Base-by-base conservation (phyloP, 2,888 invertebrate species). In the Polymixis lichenea region DNA sequence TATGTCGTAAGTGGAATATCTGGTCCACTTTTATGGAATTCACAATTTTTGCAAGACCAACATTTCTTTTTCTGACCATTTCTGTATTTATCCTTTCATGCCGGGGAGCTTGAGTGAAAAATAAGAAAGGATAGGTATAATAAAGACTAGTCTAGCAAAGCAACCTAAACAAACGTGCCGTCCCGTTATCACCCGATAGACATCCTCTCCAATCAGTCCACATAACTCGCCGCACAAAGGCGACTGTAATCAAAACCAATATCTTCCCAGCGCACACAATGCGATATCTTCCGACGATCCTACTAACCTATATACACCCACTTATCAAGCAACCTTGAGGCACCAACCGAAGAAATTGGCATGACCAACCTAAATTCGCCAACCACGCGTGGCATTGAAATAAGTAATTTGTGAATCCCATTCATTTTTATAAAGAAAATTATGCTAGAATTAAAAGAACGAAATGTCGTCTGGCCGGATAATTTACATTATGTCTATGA, bases 341-440 rank as follows among this genome's bases (percentile, higher is more conserved):
- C 77, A 80, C 86, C 82, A 90, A 90, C 89, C 86, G 74, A 83
- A 90, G 87, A 90, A 91, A 91, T 92, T 92, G 92, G 92, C 94
- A 92, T 89, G 89, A 81, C 87, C 85, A 86, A 87, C 88, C 90
- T 87, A 89, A 91, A 92, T 90, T 89, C 87, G 88, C 85, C 84
- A 75, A 58, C 58, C 75, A 58, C 60, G 53, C 80, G 89, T 89
- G 92, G 89, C 92, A 92, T 92, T 92, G 92, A 91, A 88, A 89
- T 88, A 86, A 77, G 89, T 89, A 91, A 92, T 92, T 91, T 91
- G 91, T 90, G 90, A 89, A 89, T 90, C 93, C 76, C 92, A 94
- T 93, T 93, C 93, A 93, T 91, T 94, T 93, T 92, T 91, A 92
- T 91, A 88, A 85, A 85, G 82, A 90, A 88, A 90, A 90, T 89